Base-by-base conservation (phyloP, 2,113 vertebrate species). In the Zingel zingel region DNA sequence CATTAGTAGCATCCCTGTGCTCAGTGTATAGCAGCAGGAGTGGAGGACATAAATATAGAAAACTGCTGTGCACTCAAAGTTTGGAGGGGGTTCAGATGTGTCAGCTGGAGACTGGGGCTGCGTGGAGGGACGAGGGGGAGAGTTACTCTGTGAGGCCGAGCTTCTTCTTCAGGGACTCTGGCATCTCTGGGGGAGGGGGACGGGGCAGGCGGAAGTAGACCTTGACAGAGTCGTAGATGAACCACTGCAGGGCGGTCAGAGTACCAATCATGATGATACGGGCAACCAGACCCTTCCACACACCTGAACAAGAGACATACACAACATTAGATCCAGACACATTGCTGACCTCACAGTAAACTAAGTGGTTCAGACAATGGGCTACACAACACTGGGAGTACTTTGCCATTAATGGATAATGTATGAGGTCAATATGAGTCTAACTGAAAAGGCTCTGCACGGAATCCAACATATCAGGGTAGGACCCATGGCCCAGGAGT, bases 181-280 rank as follows among this genome's bases (percentile, higher is more conserved):
- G 98, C 98, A 99, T 99, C 95, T 99, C 98, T 1, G 98, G 98
- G 69, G 98, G 98, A 96, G 98, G 98, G 50, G 98, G 98, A 48
- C 98, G 97, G 88, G 98, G 98, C 88, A 99, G 97, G 86, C 97
- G 97, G 96, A 99, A 99, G 95, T 98, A 99, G 63, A 99, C 98
- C 96, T 99, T 99, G 81, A 99, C 98, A 0, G 98, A 99, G 92
- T 99, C 98, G 2, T 99, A 99, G 95, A 99, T 99, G 95, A 99
- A 99, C 98, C 98, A 99, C 96, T 99, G 98, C 80, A 99, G 95
- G 62, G 98, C 98, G 21, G 98, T 99, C 91, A 99, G 94, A 6
- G 98, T 99, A 90, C 98, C 98, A n/a, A 99, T 99, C 98, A 99
- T 99, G 89, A 99, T 99, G 94, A 99, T 99, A 95, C 98, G 97